Percentiles rank a stretch among this genome's conserved stretches.
These are phyloP conservation scores for Phyllotreta striolata DNA, from an alignment of 2,888 invertebrate species.

Conservation along the genomic window DNA sequence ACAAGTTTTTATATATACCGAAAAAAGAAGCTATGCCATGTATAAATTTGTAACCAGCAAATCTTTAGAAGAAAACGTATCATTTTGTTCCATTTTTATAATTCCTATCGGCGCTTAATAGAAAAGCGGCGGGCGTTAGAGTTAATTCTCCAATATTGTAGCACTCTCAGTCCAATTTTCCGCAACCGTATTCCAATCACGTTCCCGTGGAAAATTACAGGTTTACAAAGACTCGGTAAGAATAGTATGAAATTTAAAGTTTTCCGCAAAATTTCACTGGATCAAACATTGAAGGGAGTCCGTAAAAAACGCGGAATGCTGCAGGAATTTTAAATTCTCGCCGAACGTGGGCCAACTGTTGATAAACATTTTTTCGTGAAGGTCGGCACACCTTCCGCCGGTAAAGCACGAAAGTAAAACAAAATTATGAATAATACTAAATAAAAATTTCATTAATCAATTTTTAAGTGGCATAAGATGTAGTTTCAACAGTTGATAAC, in stretches of 20 bases:
- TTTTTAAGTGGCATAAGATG: too few relatives aligned
- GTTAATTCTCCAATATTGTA: conserved; percentile 4
- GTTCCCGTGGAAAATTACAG: conserved; percentile 32
- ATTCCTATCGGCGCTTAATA: neutral
- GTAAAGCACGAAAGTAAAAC: too few relatives aligned
- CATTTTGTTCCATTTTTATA: too few relatives aligned
- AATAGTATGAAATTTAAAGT: conserved; percentile 34
- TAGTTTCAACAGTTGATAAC: too few relatives aligned
- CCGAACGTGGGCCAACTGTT: conserved; percentile 31
- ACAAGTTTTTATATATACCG: too few relatives aligned
- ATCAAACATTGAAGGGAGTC: conserved; percentile 33
- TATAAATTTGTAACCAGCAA: too few relatives aligned
- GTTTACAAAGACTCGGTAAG: conserved; percentile 35
- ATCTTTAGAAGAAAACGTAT: too few relatives aligned
- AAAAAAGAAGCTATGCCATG: too few relatives aligned
- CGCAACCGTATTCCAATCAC: conserved; percentile 26
- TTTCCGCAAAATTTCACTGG: conserved; percentile 38
- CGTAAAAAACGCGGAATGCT: conserved; percentile 27
- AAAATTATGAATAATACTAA: too few relatives aligned
- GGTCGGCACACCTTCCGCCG: conserved; percentile 3
- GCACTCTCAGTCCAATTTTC: neutral
- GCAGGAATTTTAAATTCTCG: conserved; percentile 23
- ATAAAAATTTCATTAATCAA: too few relatives aligned
- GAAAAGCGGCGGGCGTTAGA: neutral
- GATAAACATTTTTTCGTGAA: conserved; percentile 24